Percentiles rank a stretch among this genome's conserved stretches.
phyloP scores from a whole-genome alignment of 2,888 invertebrate species.

The Nezara viridula region DNA sequence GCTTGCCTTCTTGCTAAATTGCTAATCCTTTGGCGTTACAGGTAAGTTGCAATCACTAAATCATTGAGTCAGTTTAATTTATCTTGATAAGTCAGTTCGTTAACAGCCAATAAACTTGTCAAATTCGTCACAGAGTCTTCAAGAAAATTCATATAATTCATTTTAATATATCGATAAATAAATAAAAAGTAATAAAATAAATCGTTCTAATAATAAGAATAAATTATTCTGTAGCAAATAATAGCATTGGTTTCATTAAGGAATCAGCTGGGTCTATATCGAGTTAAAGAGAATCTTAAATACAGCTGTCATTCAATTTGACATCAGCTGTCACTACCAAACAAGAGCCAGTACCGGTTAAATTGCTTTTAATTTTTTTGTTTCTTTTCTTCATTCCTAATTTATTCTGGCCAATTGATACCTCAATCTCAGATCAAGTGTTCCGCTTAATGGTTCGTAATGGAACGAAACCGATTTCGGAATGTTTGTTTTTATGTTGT shows the following conservation, averaged over 20 bases:
- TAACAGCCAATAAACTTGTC: not conserved
- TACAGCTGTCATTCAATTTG: not conserved
- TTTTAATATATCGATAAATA: too few species aligned
- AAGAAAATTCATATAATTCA: not conserved
- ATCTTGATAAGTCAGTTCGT: not conserved
- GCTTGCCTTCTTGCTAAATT: not conserved
- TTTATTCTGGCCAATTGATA: not conserved
- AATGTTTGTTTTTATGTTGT: not conserved
- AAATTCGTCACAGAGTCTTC: not conserved
- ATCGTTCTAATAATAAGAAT: too few species aligned
- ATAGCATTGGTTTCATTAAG: too few species aligned
- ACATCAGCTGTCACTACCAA: not conserved
- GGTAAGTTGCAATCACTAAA: not conserved
- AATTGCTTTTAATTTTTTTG: not conserved
- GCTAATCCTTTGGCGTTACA: not conserved
- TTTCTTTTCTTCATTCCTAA: not conserved
- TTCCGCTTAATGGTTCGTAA: not conserved
- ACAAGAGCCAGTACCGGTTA: not conserved
- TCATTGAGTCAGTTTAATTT: not conserved
- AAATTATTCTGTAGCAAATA: too few species aligned
- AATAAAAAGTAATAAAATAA: too few species aligned
- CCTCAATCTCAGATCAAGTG: not conserved
- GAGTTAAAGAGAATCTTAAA: not conserved
- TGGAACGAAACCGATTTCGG: not conserved
- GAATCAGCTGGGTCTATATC: too few species aligned